phyloP scores from a whole-genome alignment of 92 coral and sea anemone species.

The Porites cylindrica region DNA sequence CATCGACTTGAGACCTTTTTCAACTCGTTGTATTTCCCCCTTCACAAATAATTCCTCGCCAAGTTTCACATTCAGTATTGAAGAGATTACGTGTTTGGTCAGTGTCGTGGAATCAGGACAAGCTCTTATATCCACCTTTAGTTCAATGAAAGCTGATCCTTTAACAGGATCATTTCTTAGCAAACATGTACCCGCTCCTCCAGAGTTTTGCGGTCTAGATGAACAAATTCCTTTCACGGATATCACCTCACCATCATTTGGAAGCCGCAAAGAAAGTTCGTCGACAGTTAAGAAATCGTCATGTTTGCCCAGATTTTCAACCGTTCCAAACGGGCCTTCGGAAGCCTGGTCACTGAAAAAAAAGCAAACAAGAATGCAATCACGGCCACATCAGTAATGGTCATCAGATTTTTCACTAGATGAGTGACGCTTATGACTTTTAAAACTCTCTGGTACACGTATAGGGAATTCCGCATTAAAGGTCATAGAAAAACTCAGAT shows the following conservation, averaged over 20 bases:
- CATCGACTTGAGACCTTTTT: slow-evolving; percentile 28
- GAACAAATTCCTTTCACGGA: slow-evolving; percentile 67
- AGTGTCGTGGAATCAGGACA: no score
- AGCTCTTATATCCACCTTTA: no score
- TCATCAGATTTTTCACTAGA: no score
- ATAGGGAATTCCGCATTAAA: no score
- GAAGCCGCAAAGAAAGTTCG: slow-evolving; percentile 43
- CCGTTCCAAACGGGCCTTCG: slow-evolving; percentile 65
- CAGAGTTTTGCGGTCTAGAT: slow-evolving; percentile 50
- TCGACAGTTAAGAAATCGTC: slow-evolving; percentile 43
- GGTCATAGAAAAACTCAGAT: no score
- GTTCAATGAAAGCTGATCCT: slow-evolving; percentile 36
- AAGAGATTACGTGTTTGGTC: no score
- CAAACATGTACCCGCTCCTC: slow-evolving; percentile 55
- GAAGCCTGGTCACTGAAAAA: slow-evolving; percentile 12
- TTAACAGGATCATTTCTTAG: slow-evolving; percentile 62
- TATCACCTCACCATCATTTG: slow-evolving; percentile 44
- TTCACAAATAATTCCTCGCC: no score
- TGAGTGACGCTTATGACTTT: no score
- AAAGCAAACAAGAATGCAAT: neutral
- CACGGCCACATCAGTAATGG: neutral
- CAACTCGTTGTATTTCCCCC: slow-evolving; percentile 39
- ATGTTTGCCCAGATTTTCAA: slow-evolving; percentile 45
- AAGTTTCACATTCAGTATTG: no score
- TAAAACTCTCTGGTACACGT: no score